Evolutionary conservation across 2,888 invertebrate species (phyloP), one percentile per base, ranked within the genome.

Genomic region (Unio delphinus): DNA sequence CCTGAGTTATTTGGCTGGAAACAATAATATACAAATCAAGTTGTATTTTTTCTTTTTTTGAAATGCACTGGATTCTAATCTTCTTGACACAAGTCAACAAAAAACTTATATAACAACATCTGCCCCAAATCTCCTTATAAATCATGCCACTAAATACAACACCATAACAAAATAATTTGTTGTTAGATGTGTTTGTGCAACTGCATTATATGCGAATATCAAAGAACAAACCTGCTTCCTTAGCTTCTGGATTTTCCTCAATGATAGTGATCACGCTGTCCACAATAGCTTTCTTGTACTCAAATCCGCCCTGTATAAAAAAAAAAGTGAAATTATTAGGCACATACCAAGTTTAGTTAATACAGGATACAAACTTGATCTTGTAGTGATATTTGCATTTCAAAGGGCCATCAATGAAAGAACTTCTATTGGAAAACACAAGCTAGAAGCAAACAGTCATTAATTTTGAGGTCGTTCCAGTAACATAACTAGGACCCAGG

Each of bases 201-300:
- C 26, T 30, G 30, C 30, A 7, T 61, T 5, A 34, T 34, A 20
- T 28, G 3, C 26, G 30, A 56, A 26, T n/a, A 55, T 45, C 45
- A 45, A 26, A 20, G 18, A 23, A 67, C 80, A 69, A 66, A 89
- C 91, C 98, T 0, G 96, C 95, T 91, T 99, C 99, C 89, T 98
- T 99, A 0, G 99, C 98, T 74, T 99, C 99, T 0, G 95, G 95
- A 89, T 99, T 99, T 88, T 98, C 98, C 90, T 99, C 98, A 73
- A 99, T 97, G 66, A 99, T 95, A 0, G 96, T 95, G 64, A 99
- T 99, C 68, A 99, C 96, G 0, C 99, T 99, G 88, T 99, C 98
- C 0, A 98, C 99, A 78, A 99, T 98, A 0, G 98, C 97, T 26
- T 96, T 96, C 91, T 99, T 99, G 90, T 99, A 99, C 78, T 99